A percentile compares a stretch with the other conserved stretches of the same genome.
Conservation (phyloP, 2,113 vertebrate genomes). For the Cottus gobio region DNA sequence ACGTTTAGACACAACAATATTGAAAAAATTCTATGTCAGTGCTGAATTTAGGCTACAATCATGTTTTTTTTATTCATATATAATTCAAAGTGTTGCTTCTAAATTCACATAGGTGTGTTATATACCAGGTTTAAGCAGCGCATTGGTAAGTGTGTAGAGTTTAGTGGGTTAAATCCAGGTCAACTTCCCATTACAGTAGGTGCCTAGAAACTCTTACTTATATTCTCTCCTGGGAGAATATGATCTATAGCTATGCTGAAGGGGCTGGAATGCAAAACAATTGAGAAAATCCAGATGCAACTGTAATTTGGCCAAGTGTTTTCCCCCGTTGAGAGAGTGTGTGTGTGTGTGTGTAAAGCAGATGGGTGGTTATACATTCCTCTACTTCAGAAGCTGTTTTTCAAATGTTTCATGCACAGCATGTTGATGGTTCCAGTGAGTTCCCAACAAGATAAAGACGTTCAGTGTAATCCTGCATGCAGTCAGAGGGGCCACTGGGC, state of each 20-base stretch:
- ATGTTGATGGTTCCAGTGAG: slow-evolving; percentile 11
- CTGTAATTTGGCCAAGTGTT: slow-evolving; percentile 27
- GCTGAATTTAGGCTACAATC: background rate
- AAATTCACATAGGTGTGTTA: background rate
- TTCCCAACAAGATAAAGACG: background rate
- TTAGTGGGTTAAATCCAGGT: slow-evolving; percentile 9
- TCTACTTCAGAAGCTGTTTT: slow-evolving; percentile 66
- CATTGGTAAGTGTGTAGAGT: background rate
- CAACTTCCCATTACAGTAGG: background rate
- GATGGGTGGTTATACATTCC: slow-evolving; percentile 47
- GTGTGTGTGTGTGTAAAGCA: slow-evolving; percentile 22
- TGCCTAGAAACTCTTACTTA: slow-evolving; percentile 16
- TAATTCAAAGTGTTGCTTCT: background rate
- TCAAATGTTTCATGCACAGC: slow-evolving; percentile 38
- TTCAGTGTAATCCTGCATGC: background rate
- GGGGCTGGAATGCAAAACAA: slow-evolving; percentile 7
- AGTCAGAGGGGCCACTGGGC: no score
- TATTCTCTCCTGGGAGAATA: background rate
- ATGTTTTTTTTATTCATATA: background rate
- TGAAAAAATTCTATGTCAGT: background rate
- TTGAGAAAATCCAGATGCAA: slow-evolving; percentile 52
- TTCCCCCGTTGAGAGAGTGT: slow-evolving; percentile 10
- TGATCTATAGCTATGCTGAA: slow-evolving; percentile 33
- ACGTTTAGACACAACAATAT: background rate
- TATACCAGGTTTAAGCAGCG: background rate